These are phyloP conservation scores for Haplochromis burtoni DNA, from an alignment of 2,113 vertebrate species.

Conservation along the genomic window DNA sequence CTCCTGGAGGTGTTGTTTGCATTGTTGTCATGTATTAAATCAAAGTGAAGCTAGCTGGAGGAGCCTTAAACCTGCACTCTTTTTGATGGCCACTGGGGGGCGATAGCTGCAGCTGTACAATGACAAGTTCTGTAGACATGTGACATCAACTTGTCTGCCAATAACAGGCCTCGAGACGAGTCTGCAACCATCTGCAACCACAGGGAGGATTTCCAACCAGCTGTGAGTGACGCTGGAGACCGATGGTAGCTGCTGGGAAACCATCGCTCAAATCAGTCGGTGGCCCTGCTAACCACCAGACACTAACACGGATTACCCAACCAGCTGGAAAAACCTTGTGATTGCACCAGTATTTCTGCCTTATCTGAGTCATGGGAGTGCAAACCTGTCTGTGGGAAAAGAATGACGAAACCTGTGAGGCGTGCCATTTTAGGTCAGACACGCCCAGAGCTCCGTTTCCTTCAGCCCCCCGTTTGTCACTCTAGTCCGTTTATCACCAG, in stretches of 20 bases:
- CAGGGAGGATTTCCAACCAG: background rate
- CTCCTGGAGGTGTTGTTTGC: background rate
- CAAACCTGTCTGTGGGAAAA: background rate
- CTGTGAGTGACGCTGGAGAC: background rate
- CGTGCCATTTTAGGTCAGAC: background rate
- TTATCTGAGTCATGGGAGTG: background rate
- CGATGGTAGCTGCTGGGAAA: background rate
- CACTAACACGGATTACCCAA: background rate
- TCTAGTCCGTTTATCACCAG: background rate
- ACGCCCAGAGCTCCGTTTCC: accelerated
- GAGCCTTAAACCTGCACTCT: background rate
- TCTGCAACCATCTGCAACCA: background rate
- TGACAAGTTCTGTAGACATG: background rate
- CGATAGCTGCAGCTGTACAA: background rate
- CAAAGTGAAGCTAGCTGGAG: background rate
- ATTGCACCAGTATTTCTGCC: background rate
- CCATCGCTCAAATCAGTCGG: background rate
- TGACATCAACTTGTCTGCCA: background rate
- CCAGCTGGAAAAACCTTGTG: accelerated
- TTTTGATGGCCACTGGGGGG: background rate
- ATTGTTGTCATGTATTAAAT: background rate
- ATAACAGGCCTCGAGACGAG: background rate
- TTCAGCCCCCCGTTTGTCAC: background rate
- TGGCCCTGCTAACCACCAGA: background rate
- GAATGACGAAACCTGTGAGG: background rate